Evolutionary conservation across 2,113 vertebrate species (phyloP).

Genomic region (Platanista minor): DNA sequence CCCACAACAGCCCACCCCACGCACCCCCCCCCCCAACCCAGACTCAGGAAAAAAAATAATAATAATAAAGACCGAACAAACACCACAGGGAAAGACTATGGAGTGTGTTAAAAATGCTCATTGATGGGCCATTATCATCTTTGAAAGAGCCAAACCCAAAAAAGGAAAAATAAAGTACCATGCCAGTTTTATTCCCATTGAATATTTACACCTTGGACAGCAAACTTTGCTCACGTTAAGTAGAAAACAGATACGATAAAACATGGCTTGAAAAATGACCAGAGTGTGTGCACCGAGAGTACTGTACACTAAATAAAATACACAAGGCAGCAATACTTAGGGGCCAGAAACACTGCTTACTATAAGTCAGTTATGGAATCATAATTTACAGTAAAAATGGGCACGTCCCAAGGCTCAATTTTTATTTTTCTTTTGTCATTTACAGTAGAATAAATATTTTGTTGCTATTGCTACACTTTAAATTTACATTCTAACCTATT

Average conservation of each 20-base stretch:
- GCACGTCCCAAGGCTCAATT: slow-evolving; percentile 98
- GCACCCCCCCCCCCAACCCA: slow-evolving; percentile 63
- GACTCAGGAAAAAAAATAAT: slow-evolving; percentile 36
- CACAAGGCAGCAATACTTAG: slow-evolving; percentile 91
- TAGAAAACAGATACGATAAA: slow-evolving; percentile 91
- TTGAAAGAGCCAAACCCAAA: slow-evolving; percentile 68
- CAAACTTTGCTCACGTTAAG: slow-evolving; percentile 89
- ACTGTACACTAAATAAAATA: slow-evolving; percentile 94
- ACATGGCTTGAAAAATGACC: slow-evolving; percentile 90
- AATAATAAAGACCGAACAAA: slow-evolving; percentile 76
- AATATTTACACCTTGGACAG: slow-evolving; percentile 97
- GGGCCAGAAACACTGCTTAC: slow-evolving; percentile 95
- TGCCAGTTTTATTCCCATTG: slow-evolving; percentile 94
- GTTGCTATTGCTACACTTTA: slow-evolving; percentile 97
- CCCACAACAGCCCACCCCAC: slow-evolving; percentile 74
- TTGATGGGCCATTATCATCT: slow-evolving; percentile 79
- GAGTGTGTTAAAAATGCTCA: slow-evolving; percentile 88
- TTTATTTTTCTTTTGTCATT: slow-evolving; percentile 90
- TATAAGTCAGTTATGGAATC: slow-evolving; percentile 97
- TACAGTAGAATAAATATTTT: slow-evolving; percentile 99
- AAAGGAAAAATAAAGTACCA: slow-evolving; percentile 87
- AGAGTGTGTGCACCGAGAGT: slow-evolving; percentile 88
- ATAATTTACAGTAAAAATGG: slow-evolving; percentile 99
- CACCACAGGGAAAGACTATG: slow-evolving; percentile 82
- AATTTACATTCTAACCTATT: slow-evolving; percentile 99